These are phyloP conservation scores for Cardinalis cardinalis DNA, from an alignment of 2,113 vertebrate species.

Conservation along the genomic window DNA sequence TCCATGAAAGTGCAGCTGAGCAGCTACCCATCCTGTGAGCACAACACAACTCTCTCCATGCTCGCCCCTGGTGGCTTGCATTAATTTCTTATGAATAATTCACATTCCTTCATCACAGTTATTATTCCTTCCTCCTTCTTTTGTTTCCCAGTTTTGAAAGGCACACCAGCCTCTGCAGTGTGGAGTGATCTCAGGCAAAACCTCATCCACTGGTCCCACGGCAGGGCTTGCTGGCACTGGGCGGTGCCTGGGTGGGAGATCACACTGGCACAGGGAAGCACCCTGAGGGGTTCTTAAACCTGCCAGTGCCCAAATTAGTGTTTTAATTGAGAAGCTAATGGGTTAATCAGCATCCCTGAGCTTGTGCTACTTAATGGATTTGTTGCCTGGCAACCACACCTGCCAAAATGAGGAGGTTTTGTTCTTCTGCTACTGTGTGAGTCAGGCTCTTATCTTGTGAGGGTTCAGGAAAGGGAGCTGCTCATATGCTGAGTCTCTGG, in stretches of 20 bases:
- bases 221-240: background rate
- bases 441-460: slow-evolving; percentile 24
- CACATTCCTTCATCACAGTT: slow-evolving; percentile 51
- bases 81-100: slow-evolving; percentile 69
- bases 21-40: slow-evolving; percentile 6
- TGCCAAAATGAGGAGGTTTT: slow-evolving; percentile 39
- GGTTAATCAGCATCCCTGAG: slow-evolving; percentile 34
- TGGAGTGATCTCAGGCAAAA: background rate
- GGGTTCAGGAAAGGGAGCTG: slow-evolving; percentile 6
- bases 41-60: slow-evolving; percentile 17
- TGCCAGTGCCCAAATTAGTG: background rate
- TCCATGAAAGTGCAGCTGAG: slow-evolving; percentile 40
- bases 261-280: background rate
- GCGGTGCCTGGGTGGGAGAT: background rate
- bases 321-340: slow-evolving; percentile 47
- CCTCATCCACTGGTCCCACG: fast-evolving
- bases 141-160: background rate
- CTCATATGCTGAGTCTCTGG: slow-evolving; percentile 28
- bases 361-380: slow-evolving; percentile 18
- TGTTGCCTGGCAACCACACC: slow-evolving; percentile 67
- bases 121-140: slow-evolving; percentile 38
- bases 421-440: background rate
- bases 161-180: background rate
- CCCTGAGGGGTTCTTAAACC: background rate
- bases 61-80: background rate